These are phyloP conservation scores for Limnephilus auricula DNA, from an alignment of 2,888 invertebrate genomes.

Conservation along the genomic window DNA sequence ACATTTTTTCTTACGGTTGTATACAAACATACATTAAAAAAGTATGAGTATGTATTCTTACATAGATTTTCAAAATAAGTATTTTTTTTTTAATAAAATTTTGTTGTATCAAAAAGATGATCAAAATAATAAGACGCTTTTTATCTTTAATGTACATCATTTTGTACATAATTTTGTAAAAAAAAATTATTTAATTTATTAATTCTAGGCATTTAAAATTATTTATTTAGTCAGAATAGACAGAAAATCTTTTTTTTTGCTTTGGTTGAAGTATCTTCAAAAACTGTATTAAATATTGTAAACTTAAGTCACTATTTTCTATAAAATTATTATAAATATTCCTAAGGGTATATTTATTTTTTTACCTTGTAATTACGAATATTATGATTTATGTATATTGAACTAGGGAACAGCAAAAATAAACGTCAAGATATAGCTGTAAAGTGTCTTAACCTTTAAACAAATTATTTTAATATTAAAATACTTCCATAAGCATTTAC, in stretches of 20 bases:
- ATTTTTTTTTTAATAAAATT: background rate
- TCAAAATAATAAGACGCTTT: background rate
- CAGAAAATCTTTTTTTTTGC: background rate
- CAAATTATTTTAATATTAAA: conserved; percentile 13
- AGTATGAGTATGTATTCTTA: background rate
- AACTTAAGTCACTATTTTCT: background rate
- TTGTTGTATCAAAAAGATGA: background rate
- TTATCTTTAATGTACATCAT: background rate
- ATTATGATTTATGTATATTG: background rate
- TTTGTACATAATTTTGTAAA: background rate
- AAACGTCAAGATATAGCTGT: background rate
- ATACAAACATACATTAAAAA: background rate
- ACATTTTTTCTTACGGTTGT: background rate
- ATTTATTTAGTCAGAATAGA: background rate
- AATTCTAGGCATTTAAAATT: background rate
- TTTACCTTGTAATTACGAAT: background rate
- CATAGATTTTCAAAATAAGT: background rate
- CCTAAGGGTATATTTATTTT: background rate
- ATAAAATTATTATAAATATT: background rate
- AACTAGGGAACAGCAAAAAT: conserved; percentile 15
- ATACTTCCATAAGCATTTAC: conserved; percentile 10
- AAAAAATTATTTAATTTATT: background rate
- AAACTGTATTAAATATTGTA: background rate
- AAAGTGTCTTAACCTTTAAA: background rate
- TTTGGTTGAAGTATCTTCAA: background rate